Percentiles rank a stretch among this genome's conserved stretches.
Conservation (phyloP, 2,888 invertebrate species). For the Pachydiplax longipennis region DNA sequence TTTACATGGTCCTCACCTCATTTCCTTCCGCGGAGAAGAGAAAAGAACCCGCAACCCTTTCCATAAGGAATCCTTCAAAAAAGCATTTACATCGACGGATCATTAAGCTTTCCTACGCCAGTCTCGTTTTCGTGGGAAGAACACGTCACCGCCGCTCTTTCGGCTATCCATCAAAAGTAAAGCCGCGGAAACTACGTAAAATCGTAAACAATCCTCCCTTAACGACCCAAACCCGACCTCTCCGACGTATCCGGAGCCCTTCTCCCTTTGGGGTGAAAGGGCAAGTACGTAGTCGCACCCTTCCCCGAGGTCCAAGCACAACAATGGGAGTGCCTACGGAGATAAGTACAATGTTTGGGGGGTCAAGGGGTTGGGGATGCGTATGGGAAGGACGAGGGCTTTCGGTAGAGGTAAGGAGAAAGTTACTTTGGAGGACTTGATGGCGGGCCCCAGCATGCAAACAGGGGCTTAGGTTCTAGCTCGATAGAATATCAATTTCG, state of each 20-base stretch:
- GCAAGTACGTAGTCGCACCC: not conserved
- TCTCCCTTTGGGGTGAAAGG: conserved; percentile 2
- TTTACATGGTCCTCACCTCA: not conserved
- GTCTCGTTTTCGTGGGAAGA: not conserved
- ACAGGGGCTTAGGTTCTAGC: not conserved
- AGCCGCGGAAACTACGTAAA: conserved; percentile 33
- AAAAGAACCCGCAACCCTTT: not conserved
- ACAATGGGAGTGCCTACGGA: not conserved
- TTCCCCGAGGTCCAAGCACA: not conserved
- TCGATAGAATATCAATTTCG: not conserved
- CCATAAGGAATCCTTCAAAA: not conserved
- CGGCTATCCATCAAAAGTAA: conserved; percentile 23
- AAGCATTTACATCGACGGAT: conserved; percentile 23
- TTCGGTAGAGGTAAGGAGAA: not conserved
- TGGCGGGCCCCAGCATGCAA: not conserved
- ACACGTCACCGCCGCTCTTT: conserved; percentile 26
- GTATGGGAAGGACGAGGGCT: not conserved
- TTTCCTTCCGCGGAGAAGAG: not conserved
- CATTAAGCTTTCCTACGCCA: not conserved
- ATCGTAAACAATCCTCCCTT: conserved; percentile 16
- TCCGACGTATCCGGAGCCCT: not conserved
- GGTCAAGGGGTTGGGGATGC: not conserved
- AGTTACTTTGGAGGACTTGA: conserved; percentile 14
- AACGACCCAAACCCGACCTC: not conserved
- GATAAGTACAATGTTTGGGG: conserved; percentile 18